phyloP scores from a whole-genome alignment of 2,113 vertebrate species.

The Parus major region DNA sequence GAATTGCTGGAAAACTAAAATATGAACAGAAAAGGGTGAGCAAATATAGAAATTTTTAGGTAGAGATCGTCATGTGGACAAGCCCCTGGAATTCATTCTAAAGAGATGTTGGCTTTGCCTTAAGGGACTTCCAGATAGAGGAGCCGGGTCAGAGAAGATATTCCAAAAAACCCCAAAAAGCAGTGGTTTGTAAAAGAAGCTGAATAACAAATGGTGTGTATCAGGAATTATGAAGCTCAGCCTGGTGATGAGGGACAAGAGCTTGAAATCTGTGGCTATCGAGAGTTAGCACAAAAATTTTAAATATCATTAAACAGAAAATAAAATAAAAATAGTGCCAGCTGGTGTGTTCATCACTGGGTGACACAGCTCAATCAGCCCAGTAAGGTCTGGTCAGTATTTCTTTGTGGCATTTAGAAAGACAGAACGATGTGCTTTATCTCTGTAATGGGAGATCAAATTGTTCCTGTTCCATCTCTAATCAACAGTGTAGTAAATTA shows the following conservation, averaged over 20 bases:
- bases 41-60: not conserved
- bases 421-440: not conserved
- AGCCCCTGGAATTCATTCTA: not conserved
- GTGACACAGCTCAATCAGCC: not conserved
- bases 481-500: constrained; percentile 20
- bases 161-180: not conserved
- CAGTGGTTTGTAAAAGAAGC: not conserved
- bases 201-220: not conserved
- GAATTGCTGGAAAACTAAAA: not conserved
- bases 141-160: not conserved
- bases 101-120: not conserved
- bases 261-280: not conserved
- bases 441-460: not conserved
- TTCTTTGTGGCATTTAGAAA: not conserved
- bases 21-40: not conserved
- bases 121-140: not conserved
- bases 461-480: not conserved
- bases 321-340: not conserved
- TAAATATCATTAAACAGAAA: not conserved
- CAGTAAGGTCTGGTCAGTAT: not conserved
- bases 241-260: not conserved
- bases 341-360: not conserved
- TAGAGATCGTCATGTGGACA: accelerated
- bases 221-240: not conserved
- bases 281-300: not conserved